Evolutionary conservation across 2,113 vertebrate species (phyloP), one percentile per base, ranked within the genome.

Genomic region (Macquaria australasica): DNA sequence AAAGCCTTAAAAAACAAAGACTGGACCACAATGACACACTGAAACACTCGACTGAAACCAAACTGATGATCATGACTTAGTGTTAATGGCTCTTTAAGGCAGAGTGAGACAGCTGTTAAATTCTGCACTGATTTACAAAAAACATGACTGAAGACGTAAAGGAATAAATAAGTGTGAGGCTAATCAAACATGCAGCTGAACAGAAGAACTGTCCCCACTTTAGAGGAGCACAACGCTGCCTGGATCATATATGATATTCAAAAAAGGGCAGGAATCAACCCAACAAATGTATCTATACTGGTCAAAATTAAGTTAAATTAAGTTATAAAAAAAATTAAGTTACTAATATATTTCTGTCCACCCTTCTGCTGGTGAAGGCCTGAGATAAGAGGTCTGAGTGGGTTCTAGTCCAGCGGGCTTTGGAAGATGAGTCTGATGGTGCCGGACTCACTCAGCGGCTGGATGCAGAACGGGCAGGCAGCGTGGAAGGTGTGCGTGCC

Each of bases 361-460:
- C 66, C 5, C 20, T 1, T 41, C 16, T 72, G 10, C 28, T n/a
- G 39, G 23, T 74, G 56, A 72, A 73, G 31, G 73, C 82, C 53
- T 50, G 15, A 45, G 23, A n/a, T 6, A 1, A n/a, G 53, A 41
- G 12, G 77, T 64, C 70, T 1, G 4, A 37, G 28, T 4, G 16
- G n/a, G 11, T 48, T 28, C 75, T 88, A 96, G 89, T 95, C 94
- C 90, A 97, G 96, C 74, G 97, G 97, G 93, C 97, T 97, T 89
- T 99, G 98, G 93, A 99, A 99, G 93, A 99, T 98, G 82, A 99
- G 98, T 94, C 97, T 96, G 93, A 98, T 94, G 92, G 95, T 97
- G 77, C 96, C 95, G 82, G 94, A 92, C 89, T 97, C 97, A 82
- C 94, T 93, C 91, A 99, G 96, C 85, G 97, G 97, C 93, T 96